Evolutionary conservation across 2,797 vertebrate species (phyloP), one percentile per base, ranked within the genome.

Genomic region (Enteromius treurensis): DNA sequence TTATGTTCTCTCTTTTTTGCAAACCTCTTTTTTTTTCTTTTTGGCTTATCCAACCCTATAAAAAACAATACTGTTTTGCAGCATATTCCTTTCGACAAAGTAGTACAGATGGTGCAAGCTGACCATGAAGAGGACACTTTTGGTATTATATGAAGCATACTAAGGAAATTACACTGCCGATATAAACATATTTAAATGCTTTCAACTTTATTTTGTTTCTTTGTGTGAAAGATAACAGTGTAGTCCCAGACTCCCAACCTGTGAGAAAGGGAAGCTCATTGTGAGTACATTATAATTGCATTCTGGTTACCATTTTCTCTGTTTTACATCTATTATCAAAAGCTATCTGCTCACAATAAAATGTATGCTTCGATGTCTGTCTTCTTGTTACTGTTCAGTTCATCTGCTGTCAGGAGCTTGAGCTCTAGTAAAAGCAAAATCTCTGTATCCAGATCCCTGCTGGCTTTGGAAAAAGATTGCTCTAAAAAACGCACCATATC

Each of bases 211-310:
- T 21, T 92, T 90, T 81, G 77, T 77, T 81, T 88, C 8, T 29
- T 84, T 77, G 15, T 74, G 37, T 74, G 89, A 89, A 93, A 99
- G 98, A 93, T 86, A 89, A 92, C 77, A 87, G 84, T 13, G 87
- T 93, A 89, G 90, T 96, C 83, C 94, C 95, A 69, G 96, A 96
- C 90, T 95, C 94, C 37, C 96, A 96, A 87, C 93, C 93, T 70
- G 75, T 7, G 29, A 93, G 77, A 88, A 88, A 68, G 85, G 89
- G 51, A 73, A 91, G 85, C 86, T 74, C 87, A 87, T 77, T 77
- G 97, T 98, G 94, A 96, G 97, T 93, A 40, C 34, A 67, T 47
- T 34, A 78, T 21, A 32, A 67, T 47, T 34, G 3, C 7, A 7
- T 34, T 69, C 45, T 5, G 7, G 9, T 53, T n/a, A 6, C 15